Base-by-base conservation (phyloP, 2,888 invertebrate genomes). In the Caenorhabditis sp. region DNA sequence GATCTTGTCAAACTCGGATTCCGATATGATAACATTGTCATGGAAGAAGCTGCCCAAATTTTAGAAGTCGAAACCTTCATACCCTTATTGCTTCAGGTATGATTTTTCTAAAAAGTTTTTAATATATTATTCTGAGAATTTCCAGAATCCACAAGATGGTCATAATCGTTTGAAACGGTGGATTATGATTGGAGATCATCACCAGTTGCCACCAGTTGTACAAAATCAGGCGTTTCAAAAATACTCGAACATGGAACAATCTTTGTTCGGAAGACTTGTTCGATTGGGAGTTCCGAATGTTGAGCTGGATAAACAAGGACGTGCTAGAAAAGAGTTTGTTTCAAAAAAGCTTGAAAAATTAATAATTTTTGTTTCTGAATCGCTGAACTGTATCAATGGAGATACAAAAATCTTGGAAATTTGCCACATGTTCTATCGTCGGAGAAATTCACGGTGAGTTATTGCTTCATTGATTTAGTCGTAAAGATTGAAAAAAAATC, bases 171-270 rank as follows among this genome's bases (percentile, higher is more conserved):
- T 99, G 70, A 99, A 99, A 89, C 91, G 99, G 19, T 99, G 99
- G 97, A 97, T 99, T 83, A 99, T 99, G 99, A 99, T 99, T 86
- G 99, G 99, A 0, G 97, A 92, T 90, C 99, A 99, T 89, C 96
- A 99, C 89, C 99, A 99, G 89, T 90, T 99, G 82, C 99, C 99
- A 0, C 99, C 99, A 0, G 97, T 99, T 14, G 97, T 99, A 58
- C 99, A 99, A 90, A 99, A 99, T 89, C 97, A 97, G 94, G 97
- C 99, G 8, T 99, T 99, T 90, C 97, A 99, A 89, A 99, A 99
- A 88, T 99, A 95, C 89, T 96, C 95, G 64, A 99, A 99, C 88
- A 97, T 99, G 97, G 99, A 99, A 87, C 99, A 99, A 90, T 95
- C 95, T 63, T 90, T 99, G 53, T 99, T 99, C 89, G 95, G 97